Evolutionary conservation across 2,888 invertebrate species (phyloP), one percentile per base, ranked within the genome.

Genomic region (Oscheius sp.): DNA sequence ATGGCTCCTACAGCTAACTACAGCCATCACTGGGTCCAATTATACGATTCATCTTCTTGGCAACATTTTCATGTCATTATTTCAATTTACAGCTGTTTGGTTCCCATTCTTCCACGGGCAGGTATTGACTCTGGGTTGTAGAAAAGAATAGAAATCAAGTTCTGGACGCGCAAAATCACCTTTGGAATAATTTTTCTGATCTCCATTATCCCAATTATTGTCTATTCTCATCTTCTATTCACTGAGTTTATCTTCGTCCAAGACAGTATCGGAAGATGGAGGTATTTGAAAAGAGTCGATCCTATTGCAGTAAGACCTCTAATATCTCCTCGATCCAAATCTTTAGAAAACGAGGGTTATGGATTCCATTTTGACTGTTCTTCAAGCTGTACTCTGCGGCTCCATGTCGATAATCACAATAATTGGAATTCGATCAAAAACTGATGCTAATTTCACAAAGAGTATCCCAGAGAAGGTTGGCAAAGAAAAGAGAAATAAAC

Each of bases 21-120:
- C 61, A 15, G 61, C 61, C 25, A 45, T 61, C 17, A 61, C 61
- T 17, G 61, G 61, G 8, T 61, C 61, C 42, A 61, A 61, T 45
- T 61, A 27, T 17, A 23, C 31, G 8, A 46, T 61, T 29, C 61
- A 61, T 27, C 29, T 61, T 6, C 25, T 61, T 10, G 42, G 61
- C 1, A 45, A 42, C n/a, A 15, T 27, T 2, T 17, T 61, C 29
- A 61, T 61, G 61, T 39, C 61, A 1, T 2, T 42, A 1, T 61
- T 61, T 17, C 61, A 61, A 25, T 61, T 61, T 29, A 45, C 61
- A 45, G 61, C 61, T n/a, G 31, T 61, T n/a, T 61, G 46, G 45
- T 61, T 46, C 6, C 61, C 61, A 3, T n/a, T 42, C 15, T 17
- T 27, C 8, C 61, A 61, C 27, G 29, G 10, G 8, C 33, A 29